Percentiles rank a stretch among this genome's conserved stretches.
phyloP scores from a whole-genome alignment of 2,113 vertebrate species.

The Oncorhynchus clarkii region DNA sequence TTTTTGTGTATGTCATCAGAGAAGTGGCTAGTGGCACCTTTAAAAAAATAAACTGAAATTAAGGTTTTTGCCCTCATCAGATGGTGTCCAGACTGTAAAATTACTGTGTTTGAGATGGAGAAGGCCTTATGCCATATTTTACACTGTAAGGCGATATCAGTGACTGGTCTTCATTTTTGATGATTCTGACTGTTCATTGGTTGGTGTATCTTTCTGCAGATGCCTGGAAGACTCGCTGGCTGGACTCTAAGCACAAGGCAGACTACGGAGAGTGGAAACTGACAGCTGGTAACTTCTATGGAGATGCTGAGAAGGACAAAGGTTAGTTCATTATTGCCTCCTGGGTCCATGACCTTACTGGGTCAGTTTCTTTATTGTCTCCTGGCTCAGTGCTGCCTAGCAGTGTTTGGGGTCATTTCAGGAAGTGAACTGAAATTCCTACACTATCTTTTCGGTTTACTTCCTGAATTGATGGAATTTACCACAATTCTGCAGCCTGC shows the following conservation, averaged over 20 bases:
- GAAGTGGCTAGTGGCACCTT: too few relatives aligned
- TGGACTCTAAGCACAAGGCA: slow-evolving; percentile 81
- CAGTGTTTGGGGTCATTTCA: neutral
- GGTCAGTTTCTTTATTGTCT: neutral
- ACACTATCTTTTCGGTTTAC: too few relatives aligned
- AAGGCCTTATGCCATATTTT: too few relatives aligned
- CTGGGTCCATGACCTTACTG: neutral
- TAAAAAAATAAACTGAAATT: too few relatives aligned
- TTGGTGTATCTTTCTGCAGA: slow-evolving; percentile 40
- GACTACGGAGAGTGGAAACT: slow-evolving; percentile 83
- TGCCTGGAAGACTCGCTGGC: slow-evolving; percentile 78
- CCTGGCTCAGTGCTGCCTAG: neutral
- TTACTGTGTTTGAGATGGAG: too few relatives aligned
- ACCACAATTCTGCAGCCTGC: too few relatives aligned
- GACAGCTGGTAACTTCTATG: slow-evolving; percentile 82
- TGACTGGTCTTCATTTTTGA: neutral
- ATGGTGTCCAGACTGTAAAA: too few relatives aligned
- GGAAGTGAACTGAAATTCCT: neutral
- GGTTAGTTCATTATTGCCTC: slow-evolving; percentile 57
- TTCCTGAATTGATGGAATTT: too few relatives aligned
- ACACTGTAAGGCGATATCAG: too few relatives aligned
- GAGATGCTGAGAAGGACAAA: slow-evolving; percentile 83
- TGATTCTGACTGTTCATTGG: neutral
- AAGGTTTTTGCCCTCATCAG: too few relatives aligned
- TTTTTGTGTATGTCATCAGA: too few relatives aligned